These are phyloP conservation scores for Oreonectes daqikongensis DNA, from an alignment of 2,797 vertebrate species.

Conservation along the genomic window DNA sequence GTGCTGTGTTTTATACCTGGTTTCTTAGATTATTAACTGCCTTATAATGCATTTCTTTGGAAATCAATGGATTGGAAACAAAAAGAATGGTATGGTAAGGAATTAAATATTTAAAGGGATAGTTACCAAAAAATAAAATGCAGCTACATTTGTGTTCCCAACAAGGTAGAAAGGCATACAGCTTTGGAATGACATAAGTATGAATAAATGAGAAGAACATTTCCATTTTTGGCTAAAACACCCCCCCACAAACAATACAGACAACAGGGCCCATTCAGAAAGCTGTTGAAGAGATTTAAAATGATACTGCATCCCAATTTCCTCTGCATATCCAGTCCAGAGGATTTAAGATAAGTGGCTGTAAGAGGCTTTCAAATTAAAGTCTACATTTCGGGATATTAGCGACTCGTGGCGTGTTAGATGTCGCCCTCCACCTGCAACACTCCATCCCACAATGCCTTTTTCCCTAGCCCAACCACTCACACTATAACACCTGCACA, in stretches of 20 bases:
- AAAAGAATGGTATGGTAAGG: slow-evolving; percentile 30
- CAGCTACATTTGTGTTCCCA: too few relatives aligned
- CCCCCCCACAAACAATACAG: slow-evolving; percentile 66
- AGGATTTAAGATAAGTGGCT: slow-evolving; percentile 81
- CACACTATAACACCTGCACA: slow-evolving; percentile 74
- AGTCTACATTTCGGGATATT: slow-evolving; percentile 79
- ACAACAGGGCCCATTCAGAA: slow-evolving; percentile 66
- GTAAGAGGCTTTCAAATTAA: slow-evolving; percentile 85
- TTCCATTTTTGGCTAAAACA: slow-evolving; percentile 63
- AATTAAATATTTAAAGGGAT: slow-evolving; percentile 26
- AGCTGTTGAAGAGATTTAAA: slow-evolving; percentile 75
- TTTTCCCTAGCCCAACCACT: slow-evolving; percentile 65
- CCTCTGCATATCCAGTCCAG: slow-evolving; percentile 71
- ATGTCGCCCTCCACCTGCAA: slow-evolving; percentile 31
- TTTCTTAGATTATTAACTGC: slow-evolving; percentile 42
- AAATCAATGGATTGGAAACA: slow-evolving; percentile 54
- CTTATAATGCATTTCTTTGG: slow-evolving; percentile 45
- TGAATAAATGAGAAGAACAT: slow-evolving; percentile 7
- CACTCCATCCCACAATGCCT: slow-evolving; percentile 14
- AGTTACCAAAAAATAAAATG: neutral
- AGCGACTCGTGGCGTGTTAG: slow-evolving; percentile 77
- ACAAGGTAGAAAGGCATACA: too few relatives aligned
- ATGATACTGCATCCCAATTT: slow-evolving; percentile 78
- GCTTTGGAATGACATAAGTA: neutral
- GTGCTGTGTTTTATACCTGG: slow-evolving; percentile 41